phyloP scores from a whole-genome alignment of 2,888 invertebrate species.

The Aspidiotus destructor region DNA sequence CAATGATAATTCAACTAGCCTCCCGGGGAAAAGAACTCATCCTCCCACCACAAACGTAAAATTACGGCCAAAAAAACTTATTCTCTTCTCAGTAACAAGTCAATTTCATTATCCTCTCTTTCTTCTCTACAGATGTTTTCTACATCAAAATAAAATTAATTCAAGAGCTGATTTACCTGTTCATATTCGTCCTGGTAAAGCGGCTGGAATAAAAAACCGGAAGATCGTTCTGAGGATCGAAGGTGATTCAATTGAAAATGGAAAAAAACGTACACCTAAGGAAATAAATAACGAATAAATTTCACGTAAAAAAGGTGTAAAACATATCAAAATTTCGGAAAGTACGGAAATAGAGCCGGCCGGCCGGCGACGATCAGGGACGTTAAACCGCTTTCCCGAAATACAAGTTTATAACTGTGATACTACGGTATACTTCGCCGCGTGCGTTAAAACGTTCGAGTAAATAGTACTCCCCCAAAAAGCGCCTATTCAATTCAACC shows the following conservation, averaged over 20 bases:
- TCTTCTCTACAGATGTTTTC: too few species aligned
- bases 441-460: conserved; percentile 20
- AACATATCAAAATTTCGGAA: neutral
- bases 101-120: too few species aligned
- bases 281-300: neutral
- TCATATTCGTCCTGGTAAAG: neutral
- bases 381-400: conserved; percentile 18
- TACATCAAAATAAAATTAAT: too few species aligned
- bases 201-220: neutral
- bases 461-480: conserved; percentile 25
- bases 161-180: neutral
- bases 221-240: neutral
- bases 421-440: conserved; percentile 13
- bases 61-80: too few species aligned
- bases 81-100: too few species aligned
- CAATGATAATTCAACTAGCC: too few species aligned
- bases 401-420: conserved; percentile 25
- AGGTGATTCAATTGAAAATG: neutral
- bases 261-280: neutral
- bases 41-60: too few species aligned
- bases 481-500: conserved; percentile 17
- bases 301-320: neutral
- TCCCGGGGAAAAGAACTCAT: too few species aligned
- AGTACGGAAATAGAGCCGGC: conserved; percentile 22
- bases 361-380: conserved; percentile 19